Evolutionary conservation across 2,113 vertebrate species (phyloP).

Genomic region (Sciurus niger): DNA sequence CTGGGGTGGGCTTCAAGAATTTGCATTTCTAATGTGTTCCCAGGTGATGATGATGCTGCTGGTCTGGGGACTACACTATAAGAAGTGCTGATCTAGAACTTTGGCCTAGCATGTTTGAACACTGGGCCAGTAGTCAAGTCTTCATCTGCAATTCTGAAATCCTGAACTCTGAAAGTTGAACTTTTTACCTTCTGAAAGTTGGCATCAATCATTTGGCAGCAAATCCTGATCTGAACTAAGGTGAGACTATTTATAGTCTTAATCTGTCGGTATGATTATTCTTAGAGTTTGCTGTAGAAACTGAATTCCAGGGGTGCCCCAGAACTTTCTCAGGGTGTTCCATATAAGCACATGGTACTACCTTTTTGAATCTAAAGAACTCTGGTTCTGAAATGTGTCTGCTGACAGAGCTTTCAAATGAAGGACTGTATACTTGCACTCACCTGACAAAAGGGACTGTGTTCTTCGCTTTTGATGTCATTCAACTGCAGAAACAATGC

Average conservation of each 20-base stretch:
- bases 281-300: background rate
- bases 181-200: background rate
- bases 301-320: background rate
- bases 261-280: background rate
- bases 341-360: background rate
- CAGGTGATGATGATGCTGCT: background rate
- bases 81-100: background rate
- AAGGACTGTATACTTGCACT: background rate
- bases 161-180: background rate
- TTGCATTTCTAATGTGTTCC: background rate
- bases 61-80: background rate
- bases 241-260: constrained; percentile 50
- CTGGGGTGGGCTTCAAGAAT: background rate
- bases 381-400: background rate
- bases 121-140: background rate
- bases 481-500: background rate
- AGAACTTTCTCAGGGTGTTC: background rate
- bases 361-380: constrained; percentile 18
- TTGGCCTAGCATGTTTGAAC: background rate
- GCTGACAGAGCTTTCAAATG: background rate
- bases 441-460: background rate
- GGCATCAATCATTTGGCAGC: background rate
- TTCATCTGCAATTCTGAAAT: background rate
- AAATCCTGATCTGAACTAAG: background rate
- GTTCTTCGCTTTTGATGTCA: constrained; percentile 41